These are phyloP conservation scores for Mizuhopecten yessoensis DNA, from an alignment of 1,140 invertebrate species.

Conservation along the genomic window DNA sequence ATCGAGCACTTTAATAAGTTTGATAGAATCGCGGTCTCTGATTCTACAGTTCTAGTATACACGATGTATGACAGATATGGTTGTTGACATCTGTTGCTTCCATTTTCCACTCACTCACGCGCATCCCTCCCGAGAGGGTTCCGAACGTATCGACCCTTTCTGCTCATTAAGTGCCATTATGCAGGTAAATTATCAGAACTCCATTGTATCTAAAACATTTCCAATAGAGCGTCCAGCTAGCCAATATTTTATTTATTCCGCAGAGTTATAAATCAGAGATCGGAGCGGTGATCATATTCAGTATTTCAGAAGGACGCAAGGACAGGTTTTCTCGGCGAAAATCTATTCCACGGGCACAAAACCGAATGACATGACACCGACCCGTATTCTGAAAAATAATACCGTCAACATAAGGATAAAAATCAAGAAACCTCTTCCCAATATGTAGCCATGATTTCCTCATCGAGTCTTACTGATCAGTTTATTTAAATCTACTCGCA, in stretches of 20 bases:
- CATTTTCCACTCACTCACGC: neutral
- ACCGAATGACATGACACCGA: neutral
- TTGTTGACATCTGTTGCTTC: slow-evolving; percentile 5
- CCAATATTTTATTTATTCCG: neutral
- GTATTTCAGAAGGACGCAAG: neutral
- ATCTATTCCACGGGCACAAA: neutral
- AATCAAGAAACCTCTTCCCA: neutral
- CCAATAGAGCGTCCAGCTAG: neutral
- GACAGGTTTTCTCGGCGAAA: neutral
- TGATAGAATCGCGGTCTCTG: neutral
- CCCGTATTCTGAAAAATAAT: neutral
- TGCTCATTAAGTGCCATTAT: neutral
- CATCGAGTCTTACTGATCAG: neutral
- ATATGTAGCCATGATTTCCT: neutral
- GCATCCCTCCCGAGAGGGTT: slow-evolving; percentile 20
- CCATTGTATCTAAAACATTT: slow-evolving; percentile 12
- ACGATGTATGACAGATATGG: neutral
- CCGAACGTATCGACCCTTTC: neutral
- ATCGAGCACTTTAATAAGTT: neutral
- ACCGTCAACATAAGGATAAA: neutral
- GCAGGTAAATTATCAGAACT: neutral
- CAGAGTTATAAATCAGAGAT: neutral
- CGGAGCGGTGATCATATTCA: neutral
- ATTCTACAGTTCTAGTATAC: neutral
- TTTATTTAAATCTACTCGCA: neutral